These are phyloP conservation scores for Pavo muticus DNA, from an alignment of 2,113 vertebrate species.

Conservation along the genomic window DNA sequence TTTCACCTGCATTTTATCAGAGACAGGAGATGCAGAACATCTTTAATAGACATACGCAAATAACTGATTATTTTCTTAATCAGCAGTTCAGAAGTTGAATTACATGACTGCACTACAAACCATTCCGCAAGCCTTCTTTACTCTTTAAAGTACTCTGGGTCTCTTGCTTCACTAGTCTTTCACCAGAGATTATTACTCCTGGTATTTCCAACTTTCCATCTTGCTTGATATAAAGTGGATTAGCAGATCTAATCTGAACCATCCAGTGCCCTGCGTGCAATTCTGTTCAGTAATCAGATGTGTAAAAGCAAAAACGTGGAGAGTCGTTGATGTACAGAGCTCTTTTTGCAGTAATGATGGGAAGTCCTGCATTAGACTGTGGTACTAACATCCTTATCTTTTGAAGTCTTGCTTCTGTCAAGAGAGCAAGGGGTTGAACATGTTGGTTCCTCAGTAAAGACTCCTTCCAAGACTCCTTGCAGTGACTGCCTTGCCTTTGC, in stretches of 20 bases:
- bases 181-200: neutral
- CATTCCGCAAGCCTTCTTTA: neutral
- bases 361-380: neutral
- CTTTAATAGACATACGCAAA: neutral
- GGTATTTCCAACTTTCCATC: neutral
- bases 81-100: neutral
- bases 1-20: constrained; percentile 4
- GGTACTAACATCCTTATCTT: neutral
- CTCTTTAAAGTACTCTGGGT: neutral
- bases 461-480: constrained; percentile 75
- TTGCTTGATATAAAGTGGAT: neutral
- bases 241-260: neutral
- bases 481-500: constrained; percentile 72
- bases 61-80: neutral
- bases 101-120: neutral
- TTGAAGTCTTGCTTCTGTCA: constrained; percentile 42
- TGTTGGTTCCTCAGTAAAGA: constrained; percentile 76
- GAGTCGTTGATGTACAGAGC: neutral
- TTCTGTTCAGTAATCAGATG: neutral
- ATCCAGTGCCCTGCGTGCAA: neutral
- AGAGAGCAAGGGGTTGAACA: neutral
- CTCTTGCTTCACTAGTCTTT: neutral
- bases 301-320: neutral
- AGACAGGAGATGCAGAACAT: neutral
- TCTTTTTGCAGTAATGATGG: accelerated